phyloP scores from a whole-genome alignment of 2,888 invertebrate genomes.

The Stenichneumon culpator region DNA sequence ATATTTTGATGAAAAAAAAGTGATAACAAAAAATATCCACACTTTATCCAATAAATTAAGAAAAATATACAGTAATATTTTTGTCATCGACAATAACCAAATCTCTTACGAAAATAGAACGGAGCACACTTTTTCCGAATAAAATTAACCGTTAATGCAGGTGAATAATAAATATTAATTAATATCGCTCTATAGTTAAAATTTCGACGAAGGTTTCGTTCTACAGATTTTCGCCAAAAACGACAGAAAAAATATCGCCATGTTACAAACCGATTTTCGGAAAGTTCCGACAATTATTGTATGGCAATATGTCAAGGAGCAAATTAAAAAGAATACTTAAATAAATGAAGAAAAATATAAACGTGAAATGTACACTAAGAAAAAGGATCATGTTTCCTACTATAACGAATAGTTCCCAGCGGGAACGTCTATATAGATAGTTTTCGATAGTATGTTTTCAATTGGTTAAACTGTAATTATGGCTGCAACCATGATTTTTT shows the following conservation, averaged over 20 bases:
- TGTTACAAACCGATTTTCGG: no score
- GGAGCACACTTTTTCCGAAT: constrained; percentile 9
- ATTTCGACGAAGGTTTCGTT: background rate
- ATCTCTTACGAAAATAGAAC: constrained; percentile 31
- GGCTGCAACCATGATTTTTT: no score
- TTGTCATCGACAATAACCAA: constrained; percentile 63
- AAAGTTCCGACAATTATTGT: no score
- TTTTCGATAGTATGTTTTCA: no score
- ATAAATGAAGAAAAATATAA: background rate
- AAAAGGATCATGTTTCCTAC: no score
- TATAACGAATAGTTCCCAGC: no score
- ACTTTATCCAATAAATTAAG: constrained; percentile 31
- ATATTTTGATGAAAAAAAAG: constrained; percentile 45
- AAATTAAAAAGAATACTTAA: background rate
- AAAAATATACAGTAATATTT: constrained; percentile 50
- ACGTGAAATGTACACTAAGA: no score
- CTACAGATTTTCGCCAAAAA: background rate
- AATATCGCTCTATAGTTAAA: background rate
- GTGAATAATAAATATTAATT: constrained; percentile 1
- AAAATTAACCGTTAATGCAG: constrained; percentile 26
- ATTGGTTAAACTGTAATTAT: no score
- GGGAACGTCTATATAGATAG: no score
- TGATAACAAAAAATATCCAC: constrained; percentile 36
- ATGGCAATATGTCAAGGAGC: background rate
- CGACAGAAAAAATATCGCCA: background rate